Percentiles rank a stretch among this genome's conserved stretches.
These are phyloP conservation scores for Luperina testacea DNA, from an alignment of 2,888 invertebrate genomes.

Conservation along the genomic window DNA sequence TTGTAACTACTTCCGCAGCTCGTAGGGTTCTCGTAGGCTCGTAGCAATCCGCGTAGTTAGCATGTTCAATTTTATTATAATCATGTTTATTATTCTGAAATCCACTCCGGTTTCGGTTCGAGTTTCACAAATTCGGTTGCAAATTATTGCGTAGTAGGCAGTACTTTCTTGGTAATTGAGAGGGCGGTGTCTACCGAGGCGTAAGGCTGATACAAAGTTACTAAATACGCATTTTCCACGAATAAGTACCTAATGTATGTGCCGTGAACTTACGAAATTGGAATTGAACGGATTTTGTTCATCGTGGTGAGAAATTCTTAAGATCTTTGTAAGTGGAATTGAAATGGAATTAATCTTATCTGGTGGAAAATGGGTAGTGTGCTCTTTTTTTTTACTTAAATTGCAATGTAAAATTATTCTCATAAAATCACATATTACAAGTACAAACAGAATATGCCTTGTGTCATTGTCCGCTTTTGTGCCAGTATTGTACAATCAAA, in stretches of 20 bases:
- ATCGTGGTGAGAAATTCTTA: neutral
- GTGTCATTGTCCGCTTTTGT: neutral
- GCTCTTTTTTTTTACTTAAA: neutral
- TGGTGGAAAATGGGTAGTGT: neutral
- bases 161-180: constrained; percentile 44
- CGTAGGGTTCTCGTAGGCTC: constrained; percentile 10
- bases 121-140: constrained; percentile 21
- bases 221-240: constrained; percentile 36
- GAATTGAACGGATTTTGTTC: constrained; percentile 11
- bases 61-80: neutral
- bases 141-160: constrained; percentile 23
- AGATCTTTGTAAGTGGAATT: neutral
- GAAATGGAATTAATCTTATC: neutral
- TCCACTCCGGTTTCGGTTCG: constrained; percentile 1
- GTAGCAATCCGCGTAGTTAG: constrained; percentile 22
- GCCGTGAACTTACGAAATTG: constrained; percentile 4
- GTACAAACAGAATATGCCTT: neutral
- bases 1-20: constrained; percentile 12
- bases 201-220: constrained; percentile 25
- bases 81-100: constrained; percentile 4
- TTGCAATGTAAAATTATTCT: neutral
- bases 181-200: constrained; percentile 22
- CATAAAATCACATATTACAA: neutral
- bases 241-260: constrained; percentile 19
- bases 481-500: neutral